phyloP scores from a whole-genome alignment of 2,113 vertebrate species.

The Labeo rohita region DNA sequence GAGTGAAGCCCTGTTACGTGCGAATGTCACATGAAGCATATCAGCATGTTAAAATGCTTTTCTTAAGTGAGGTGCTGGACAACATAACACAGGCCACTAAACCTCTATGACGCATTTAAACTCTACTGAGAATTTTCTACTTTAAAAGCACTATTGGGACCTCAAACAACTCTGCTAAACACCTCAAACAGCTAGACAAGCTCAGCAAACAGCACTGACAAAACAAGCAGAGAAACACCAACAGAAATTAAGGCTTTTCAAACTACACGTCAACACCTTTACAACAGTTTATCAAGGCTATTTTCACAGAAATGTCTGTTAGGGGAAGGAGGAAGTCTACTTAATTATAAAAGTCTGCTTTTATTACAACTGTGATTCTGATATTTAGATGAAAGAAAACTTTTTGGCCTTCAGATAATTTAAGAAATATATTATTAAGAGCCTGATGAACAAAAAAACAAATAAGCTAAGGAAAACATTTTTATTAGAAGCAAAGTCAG shows the following conservation, averaged over 20 bases:
- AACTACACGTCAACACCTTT: background rate
- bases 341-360: background rate
- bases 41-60: background rate
- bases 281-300: background rate
- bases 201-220: background rate
- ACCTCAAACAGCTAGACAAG: background rate
- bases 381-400: background rate
- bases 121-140: background rate
- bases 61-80: background rate
- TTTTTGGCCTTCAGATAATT: background rate
- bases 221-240: conserved; percentile 6
- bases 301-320: background rate
- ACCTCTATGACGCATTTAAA: conserved; percentile 1
- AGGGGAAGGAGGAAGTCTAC: background rate
- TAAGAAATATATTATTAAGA: background rate
- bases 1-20: background rate
- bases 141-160: background rate
- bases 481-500: background rate
- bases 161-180: conserved; percentile 26
- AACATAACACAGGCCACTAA: background rate
- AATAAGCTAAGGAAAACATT: background rate
- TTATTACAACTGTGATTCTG: background rate
- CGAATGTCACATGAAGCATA: background rate
- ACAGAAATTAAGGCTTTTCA: background rate
- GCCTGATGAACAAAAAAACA: background rate